Evolutionary conservation across 2,113 vertebrate genomes (phyloP), one percentile per base, ranked within the genome.

Genomic region (Ictidomys tridecemlineatus): DNA sequence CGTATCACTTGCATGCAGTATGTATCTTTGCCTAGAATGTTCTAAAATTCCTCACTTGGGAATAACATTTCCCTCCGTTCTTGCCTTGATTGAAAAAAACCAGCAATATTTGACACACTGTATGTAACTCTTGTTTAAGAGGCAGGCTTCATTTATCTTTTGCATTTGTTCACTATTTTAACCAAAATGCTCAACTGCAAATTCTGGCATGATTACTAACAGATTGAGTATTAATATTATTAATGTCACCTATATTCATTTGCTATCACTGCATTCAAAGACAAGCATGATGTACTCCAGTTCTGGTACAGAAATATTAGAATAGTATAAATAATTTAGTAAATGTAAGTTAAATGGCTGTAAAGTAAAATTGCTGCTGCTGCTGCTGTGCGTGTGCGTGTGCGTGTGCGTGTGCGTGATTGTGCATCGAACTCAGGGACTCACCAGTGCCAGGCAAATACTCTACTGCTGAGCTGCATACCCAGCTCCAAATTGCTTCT

Each of bases 81-180:
- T 74, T 97, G 86, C 67, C 96, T 90, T 96, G 91, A 82, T 95
- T 96, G 85, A 94, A 96, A 97, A 96, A 97, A 96, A 48, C 53
- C 65, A 93, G 96, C 87, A 97, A 34, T 56, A 90, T 77, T 48
- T 97, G 89, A 69, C 11, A 14, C 30, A 87, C 53, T 82, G 53
- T 90, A 65, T 94, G 79, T 88, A 93, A 63, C 91, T 95, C 32
- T 97, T 79, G 8, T 73, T 73, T 90, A 96, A 94, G 83, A 94
- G 90, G 22, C 79, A 91, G 79, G 61, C 8, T 83, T 76, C 56
- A 3, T 24, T 94, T 93, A 86, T 94, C 28, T 94, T 96, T 80
- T 79, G 77, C 42, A 58, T 92, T 86, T 97, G 86, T 67, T 97
- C 91, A 70, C 53, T 93, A 11, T 76, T 56, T 97, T 98, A 96